Evolutionary conservation across 2,797 vertebrate genomes (phyloP), one percentile per base, ranked within the genome.

Genomic region (Hypotaenidia philippensis): DNA sequence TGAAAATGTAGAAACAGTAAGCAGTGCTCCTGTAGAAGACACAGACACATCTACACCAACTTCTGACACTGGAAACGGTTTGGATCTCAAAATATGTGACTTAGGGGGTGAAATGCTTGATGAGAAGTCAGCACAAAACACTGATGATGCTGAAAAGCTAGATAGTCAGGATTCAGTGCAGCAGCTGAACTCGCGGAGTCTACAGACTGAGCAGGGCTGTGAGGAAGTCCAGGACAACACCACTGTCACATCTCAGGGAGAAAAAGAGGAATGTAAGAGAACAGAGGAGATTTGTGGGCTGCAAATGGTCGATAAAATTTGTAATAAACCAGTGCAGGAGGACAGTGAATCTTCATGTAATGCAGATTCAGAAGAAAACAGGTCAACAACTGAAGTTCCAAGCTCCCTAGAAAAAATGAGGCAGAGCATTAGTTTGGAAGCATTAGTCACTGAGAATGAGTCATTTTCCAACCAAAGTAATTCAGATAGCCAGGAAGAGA

Each of bases 401-500:
- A 83, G 38, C 50, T 86, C 79, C 26, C 26, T 72, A 34, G 93
- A 95, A 89, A 96, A 94, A 52, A 55, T 36, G n/a, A 85, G 79
- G 31, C 81, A 77, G 32, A 74, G 38, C 71, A 50, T 79, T 74
- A 79, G 22, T 80, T 75, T 89, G 34, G 90, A 96, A 91, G 29
- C 15, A 0, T 85, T 95, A 92, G 65, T 70, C 64, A 40, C 34
- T 92, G 79, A 90, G 13, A 92, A 94, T 29, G 77, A 49, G 21
- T 49, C 71, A 20, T 82, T 95, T 93, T 65, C 49, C 13, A 97
- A 27, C 49, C 72, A 87, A 57, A 86, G 96, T 65, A 97, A 97
- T 88, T 95, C 95, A 26, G 44, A 98, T 87, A 98, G 89, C 40
- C 91, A 98, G 65, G 96, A 98, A 79, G 96, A 98, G 60, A 97